Evolutionary conservation across 2,113 vertebrate genomes (phyloP).

Genomic region (Bostrychus sinensis): DNA sequence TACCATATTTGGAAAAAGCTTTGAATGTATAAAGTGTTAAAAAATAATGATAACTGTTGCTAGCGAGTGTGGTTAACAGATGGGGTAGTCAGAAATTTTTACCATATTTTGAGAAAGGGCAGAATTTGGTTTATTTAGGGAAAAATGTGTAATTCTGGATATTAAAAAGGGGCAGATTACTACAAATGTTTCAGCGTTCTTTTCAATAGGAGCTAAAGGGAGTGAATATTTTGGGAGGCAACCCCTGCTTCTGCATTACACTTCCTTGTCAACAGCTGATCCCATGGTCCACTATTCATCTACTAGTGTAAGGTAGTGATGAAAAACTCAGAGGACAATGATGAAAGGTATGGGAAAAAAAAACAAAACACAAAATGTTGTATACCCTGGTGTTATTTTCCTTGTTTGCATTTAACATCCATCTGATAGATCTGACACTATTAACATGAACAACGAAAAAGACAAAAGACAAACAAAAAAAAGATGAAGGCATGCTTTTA

Average conservation of each 20-base stretch:
- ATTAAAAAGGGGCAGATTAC: no score
- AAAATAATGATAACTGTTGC: background rate
- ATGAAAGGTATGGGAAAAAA: slow-evolving; percentile 24
- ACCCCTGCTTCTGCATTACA: background rate
- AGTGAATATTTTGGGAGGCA: background rate
- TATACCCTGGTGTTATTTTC: slow-evolving; percentile 63
- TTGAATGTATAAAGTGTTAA: background rate
- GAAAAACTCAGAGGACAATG: slow-evolving; percentile 14
- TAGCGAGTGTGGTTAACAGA: no score
- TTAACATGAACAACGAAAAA: slow-evolving; percentile 16
- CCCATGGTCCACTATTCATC: background rate
- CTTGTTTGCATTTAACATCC: slow-evolving; percentile 63
- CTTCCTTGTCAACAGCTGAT: background rate
- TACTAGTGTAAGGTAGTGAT: background rate
- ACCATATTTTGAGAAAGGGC: no score
- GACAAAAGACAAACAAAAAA: slow-evolving; percentile 28
- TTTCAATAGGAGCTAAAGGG: no score
- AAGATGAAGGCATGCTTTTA: slow-evolving; percentile 29
- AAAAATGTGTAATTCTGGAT: no score
- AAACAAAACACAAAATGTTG: slow-evolving; percentile 15
- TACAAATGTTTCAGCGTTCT: no score
- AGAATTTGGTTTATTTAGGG: no score
- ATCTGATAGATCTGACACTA: slow-evolving; percentile 53
- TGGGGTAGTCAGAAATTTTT: no score
- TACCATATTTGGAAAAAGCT: background rate